phyloP scores from a whole-genome alignment of 2,113 vertebrate species.

The Setophaga coronata region DNA sequence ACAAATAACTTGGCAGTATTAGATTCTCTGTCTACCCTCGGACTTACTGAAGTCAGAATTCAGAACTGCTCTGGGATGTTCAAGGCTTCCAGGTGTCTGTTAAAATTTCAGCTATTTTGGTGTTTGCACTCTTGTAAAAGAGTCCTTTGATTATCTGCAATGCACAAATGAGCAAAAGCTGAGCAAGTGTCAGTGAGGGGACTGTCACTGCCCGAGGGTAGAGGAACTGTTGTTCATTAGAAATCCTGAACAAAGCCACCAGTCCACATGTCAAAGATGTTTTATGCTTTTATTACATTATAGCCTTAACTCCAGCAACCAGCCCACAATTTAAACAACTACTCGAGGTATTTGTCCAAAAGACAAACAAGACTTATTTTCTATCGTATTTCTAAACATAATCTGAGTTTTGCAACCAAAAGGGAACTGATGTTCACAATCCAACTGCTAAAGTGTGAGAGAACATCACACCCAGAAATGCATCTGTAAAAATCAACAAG shows the following conservation, averaged over 20 bases:
- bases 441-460: fast-evolving
- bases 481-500: neutral
- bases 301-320: neutral
- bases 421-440: neutral
- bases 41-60: neutral
- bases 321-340: neutral
- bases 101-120: neutral
- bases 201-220: fast-evolving
- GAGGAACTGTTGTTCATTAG: neutral
- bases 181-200: neutral
- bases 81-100: neutral
- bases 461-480: neutral
- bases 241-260: neutral
- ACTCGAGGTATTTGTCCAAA: fast-evolving
- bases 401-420: neutral
- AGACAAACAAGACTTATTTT: neutral
- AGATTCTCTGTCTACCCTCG: neutral
- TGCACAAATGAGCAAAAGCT: neutral
- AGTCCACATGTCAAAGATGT: neutral
- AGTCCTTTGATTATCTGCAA: neutral
- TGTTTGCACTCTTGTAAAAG: neutral
- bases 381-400: fast-evolving
- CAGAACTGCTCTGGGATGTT: neutral
- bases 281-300: neutral
- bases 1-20: neutral